Evolutionary conservation across 1,140 invertebrate species (phyloP).

Genomic region (Pogonognathellus flavescens): DNA sequence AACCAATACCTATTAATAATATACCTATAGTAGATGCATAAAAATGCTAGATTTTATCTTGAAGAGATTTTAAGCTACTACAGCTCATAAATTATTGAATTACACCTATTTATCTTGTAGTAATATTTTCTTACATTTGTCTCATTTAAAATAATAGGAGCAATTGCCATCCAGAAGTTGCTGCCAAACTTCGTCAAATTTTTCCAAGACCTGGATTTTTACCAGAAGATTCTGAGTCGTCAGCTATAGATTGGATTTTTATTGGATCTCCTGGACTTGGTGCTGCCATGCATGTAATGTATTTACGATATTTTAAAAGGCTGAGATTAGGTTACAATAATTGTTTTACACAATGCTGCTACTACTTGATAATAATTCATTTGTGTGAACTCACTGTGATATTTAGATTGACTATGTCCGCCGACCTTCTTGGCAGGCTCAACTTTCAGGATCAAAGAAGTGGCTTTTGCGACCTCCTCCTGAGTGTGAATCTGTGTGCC

Average conservation of each 20-base stretch:
- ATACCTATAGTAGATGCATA: too few species aligned
- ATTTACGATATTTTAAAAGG: neutral
- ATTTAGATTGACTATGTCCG: slow-evolving; percentile 64
- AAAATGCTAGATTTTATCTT: too few species aligned
- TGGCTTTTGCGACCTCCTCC: slow-evolving; percentile 64
- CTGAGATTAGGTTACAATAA: neutral
- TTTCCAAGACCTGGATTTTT: slow-evolving; percentile 74
- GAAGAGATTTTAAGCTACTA: too few species aligned
- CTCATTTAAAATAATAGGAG: slow-evolving; percentile 70
- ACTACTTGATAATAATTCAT: too few species aligned
- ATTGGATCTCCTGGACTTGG: slow-evolving; percentile 78
- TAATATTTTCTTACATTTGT: neutral
- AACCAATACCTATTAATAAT: too few species aligned
- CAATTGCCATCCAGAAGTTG: slow-evolving; percentile 73
- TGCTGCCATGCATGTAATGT: slow-evolving; percentile 87
- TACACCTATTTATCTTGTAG: too few species aligned
- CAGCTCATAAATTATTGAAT: too few species aligned
- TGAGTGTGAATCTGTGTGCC: slow-evolving; percentile 64
- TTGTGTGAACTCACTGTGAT: neutral
- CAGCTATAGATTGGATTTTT: slow-evolving; percentile 92
- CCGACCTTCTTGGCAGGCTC: slow-evolving; percentile 65
- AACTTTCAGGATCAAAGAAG: slow-evolving; percentile 59
- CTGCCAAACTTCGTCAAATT: slow-evolving; percentile 71
- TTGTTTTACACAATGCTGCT: neutral
- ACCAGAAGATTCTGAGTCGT: slow-evolving; percentile 83